Percentiles rank a stretch among this genome's conserved stretches.
Evolutionary conservation across 1,140 invertebrate genomes (phyloP).

Genomic region (Oppia nitens): DNA sequence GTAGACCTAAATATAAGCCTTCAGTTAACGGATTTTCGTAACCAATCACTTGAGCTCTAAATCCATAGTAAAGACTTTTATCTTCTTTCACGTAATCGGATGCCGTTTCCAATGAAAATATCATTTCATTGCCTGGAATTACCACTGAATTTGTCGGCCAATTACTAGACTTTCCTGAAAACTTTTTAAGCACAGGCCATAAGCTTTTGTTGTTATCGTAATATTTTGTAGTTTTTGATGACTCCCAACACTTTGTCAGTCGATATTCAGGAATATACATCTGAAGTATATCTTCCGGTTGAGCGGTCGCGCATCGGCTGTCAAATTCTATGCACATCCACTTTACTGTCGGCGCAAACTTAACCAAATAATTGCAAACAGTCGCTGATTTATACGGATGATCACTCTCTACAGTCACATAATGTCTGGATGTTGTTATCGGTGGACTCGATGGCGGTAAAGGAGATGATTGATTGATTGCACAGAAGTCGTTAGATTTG

Average conservation of each 20-base stretch:
- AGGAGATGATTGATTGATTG: background rate
- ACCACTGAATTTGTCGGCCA: slow-evolving; percentile 76
- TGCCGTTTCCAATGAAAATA: slow-evolving; percentile 86
- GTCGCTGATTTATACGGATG: slow-evolving; percentile 87
- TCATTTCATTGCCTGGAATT: slow-evolving; percentile 77
- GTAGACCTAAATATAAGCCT: background rate
- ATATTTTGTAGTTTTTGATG: background rate
- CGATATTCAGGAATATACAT: slow-evolving; percentile 50
- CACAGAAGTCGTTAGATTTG: slow-evolving; percentile 23
- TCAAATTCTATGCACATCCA: slow-evolving; percentile 91
- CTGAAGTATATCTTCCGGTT: slow-evolving; percentile 78
- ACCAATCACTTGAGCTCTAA: slow-evolving; percentile 67
- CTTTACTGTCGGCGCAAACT: slow-evolving; percentile 68
- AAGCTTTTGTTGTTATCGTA: slow-evolving; percentile 26
- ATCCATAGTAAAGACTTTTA: slow-evolving; percentile 62
- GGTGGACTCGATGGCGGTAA: background rate
- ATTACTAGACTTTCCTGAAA: slow-evolving; percentile 43
- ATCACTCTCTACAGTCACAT: slow-evolving; percentile 82
- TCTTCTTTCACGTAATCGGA: slow-evolving; percentile 89
- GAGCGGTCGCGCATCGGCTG: slow-evolving; percentile 71
- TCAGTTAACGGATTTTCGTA: slow-evolving; percentile 49
- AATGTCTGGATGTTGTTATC: slow-evolving; percentile 52
- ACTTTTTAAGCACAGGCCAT: slow-evolving; percentile 53
- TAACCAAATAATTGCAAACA: slow-evolving; percentile 70
- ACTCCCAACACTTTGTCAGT: background rate